A percentile compares a stretch with the other conserved stretches of the same genome.
phyloP scores from a whole-genome alignment of 2,888 invertebrate genomes.

The Pandemis cinnamomeana region DNA sequence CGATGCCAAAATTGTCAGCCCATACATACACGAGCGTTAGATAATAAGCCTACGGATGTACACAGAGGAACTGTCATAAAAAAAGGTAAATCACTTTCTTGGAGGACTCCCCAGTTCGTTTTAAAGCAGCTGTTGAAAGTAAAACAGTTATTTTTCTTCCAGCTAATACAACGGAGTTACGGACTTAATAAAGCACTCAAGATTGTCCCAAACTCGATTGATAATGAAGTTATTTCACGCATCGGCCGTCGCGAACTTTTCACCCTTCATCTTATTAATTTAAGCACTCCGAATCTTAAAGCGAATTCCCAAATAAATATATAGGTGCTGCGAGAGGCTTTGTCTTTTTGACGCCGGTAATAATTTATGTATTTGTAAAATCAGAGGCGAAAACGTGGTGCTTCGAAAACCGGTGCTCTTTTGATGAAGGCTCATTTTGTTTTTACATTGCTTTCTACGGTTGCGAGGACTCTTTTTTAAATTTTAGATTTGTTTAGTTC shows the following conservation, averaged over 20 bases:
- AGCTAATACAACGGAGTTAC: neutral
- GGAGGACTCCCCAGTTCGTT: no score
- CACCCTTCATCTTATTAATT: neutral
- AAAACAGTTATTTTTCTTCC: neutral
- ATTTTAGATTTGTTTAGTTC: no score
- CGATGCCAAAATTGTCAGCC: no score
- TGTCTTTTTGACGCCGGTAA: neutral
- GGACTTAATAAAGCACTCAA: neutral
- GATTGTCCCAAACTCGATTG: neutral
- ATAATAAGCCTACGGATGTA: no score
- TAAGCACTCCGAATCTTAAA: neutral
- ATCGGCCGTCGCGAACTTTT: neutral
- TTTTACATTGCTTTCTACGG: no score
- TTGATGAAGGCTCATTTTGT: no score
- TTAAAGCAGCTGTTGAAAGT: no score
- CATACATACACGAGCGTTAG: no score
- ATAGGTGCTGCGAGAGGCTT: neutral
- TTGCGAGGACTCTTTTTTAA: no score
- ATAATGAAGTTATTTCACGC: slow-evolving; percentile 7
- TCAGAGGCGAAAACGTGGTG: neutral
- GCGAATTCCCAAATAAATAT: neutral
- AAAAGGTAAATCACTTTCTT: no score
- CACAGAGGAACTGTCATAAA: no score
- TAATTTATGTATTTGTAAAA: slow-evolving; percentile 1
- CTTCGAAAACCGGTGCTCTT: neutral